Evolutionary conservation across 2,888 invertebrate species (phyloP), one percentile per base, ranked within the genome.

Genomic region (Drosophila gaucha): DNA sequence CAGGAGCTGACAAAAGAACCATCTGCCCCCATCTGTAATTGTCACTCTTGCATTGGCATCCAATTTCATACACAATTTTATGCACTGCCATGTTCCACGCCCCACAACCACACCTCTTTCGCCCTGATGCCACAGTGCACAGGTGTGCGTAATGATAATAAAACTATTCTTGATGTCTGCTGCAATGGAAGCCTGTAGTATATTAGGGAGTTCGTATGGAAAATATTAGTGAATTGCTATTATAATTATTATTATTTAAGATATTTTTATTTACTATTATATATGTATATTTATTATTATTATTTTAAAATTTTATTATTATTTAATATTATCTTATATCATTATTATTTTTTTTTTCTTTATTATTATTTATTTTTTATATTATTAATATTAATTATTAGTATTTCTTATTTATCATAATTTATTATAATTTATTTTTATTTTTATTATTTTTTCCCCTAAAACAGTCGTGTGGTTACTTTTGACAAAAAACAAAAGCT

Each of bases 31-130:
- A 24, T 36, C 57, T 30, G 20, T 56, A 69, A 26, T 35, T 67
- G 65, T 67, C 77, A 62, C 51, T 67, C 59, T 55, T 56, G 56
- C 70, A 64, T 57, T 66, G 63, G 33, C 60, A 62, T 47, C 58
- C 73, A 64, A 73, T 83, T 86, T 62, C 60, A 69, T 74, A 75
- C 54, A 60, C 56, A 63, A 70, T 74, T 80, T 76, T 83, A 84
- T 83, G 86, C 80, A 67, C 39, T 28, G 63, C 31, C 82, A 74
- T 62, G 65, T 6, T 10, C 49, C 41, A 36, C 8, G 26, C 33
- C n/a, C 10, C 8, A 31, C 26, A n/a, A 3, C n/a, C 31, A 12
- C n/a, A 6, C 16, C 31, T 18, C 26, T 38, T 38, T 9, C 31
- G 39, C 14, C 38, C 10, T n/a, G n/a, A n/a, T n/a, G n/a, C n/a